Base-by-base conservation (phyloP, 2,888 invertebrate genomes). In the Drosophila mayaguana region DNA sequence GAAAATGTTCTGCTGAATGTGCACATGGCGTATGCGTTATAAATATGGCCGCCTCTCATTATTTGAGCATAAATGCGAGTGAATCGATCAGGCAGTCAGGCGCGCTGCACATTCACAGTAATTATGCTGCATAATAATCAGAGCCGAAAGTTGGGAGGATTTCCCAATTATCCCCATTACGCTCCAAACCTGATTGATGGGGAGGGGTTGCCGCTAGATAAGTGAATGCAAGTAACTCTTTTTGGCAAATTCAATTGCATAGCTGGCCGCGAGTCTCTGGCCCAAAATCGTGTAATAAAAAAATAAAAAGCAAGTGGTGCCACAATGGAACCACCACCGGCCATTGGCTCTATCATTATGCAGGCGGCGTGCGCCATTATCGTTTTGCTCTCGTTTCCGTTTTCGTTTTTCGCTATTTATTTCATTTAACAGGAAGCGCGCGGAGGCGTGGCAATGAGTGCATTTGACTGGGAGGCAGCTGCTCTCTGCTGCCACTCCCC, bases 11-110 rank as follows among this genome's bases (percentile, higher is more conserved):
- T 54, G 36, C 66, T 45, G 66, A 55, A 57, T 71, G 87, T 67
- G 74, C 83, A 80, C 75, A 80, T 73, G 66, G 81, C 82, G 84
- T 86, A 88, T 83, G 76, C 75, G 76, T 74, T 82, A 86, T 86
- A 83, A 78, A 88, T 81, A 75, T 54, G 67, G 38, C 57, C 55
- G 55, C 55, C 50, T 57, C 71, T 69, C 72, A 81, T 88, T 79
- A 88, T 86, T 82, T 72, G 74, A 69, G 65, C 79, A 81, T 86
- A 86, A 86, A 80, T 80, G 87, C 60, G 57, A 42, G 42, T 60
- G 50, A 75, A 82, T 88, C 83, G 84, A 84, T 86, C 87, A 84
- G 72, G 40, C 68, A 53, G 28, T 50, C 28, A 48, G n/a, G 9
- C 53, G 54, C 62, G 45, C 62, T 56, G 65, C 55, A 54, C 56